phyloP scores from a whole-genome alignment of 2,797 vertebrate genomes.

The Vipera ursinii region DNA sequence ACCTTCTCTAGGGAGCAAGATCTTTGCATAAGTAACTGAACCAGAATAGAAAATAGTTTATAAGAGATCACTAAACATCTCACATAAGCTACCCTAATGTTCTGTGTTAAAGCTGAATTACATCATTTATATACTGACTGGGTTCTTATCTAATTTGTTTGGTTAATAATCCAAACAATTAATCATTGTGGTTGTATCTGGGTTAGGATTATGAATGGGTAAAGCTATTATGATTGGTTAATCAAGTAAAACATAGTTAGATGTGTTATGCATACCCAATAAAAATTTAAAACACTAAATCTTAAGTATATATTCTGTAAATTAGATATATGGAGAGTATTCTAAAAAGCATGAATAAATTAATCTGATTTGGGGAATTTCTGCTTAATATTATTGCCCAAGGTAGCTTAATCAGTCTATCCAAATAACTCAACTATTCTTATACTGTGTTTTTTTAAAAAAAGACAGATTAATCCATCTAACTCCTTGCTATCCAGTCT shows the following conservation, averaged over 20 bases:
- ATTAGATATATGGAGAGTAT: background rate
- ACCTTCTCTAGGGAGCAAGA: background rate
- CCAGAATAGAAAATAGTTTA: background rate
- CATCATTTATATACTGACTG: background rate
- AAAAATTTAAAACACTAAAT: background rate
- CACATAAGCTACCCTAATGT: background rate
- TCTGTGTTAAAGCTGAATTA: background rate
- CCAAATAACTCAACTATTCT: constrained; percentile 15
- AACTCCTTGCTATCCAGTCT: constrained; percentile 18
- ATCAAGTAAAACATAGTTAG: background rate
- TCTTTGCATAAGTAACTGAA: background rate
- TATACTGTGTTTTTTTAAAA: constrained; percentile 34
- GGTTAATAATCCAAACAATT: background rate
- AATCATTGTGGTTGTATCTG: background rate
- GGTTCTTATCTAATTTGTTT: background rate
- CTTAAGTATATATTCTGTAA: background rate
- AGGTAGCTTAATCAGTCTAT: background rate
- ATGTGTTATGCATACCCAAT: background rate
- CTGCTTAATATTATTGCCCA: background rate
- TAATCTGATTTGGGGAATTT: background rate
- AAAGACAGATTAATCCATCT: constrained; percentile 42
- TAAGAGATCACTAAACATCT: background rate
- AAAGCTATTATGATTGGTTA: background rate
- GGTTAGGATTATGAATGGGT: background rate
- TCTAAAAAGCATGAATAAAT: background rate